phyloP scores from a whole-genome alignment of 2,113 vertebrate genomes.

The Odontophorus gujanensis region DNA sequence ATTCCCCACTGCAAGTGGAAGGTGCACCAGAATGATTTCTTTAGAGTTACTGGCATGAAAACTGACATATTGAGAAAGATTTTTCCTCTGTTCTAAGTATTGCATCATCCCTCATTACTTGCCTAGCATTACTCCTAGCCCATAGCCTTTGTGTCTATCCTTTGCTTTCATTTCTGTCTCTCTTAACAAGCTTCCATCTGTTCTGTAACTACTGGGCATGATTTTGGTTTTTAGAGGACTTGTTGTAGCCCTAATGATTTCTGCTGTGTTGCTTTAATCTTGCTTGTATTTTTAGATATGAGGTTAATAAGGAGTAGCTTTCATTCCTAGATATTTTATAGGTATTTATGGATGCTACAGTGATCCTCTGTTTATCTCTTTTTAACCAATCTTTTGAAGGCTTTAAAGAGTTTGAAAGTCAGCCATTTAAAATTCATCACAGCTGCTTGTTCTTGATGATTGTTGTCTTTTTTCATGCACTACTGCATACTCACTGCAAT shows the following conservation, averaged over 20 bases:
- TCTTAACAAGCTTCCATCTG: not conserved
- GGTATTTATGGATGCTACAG: not conserved
- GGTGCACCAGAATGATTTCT: not conserved
- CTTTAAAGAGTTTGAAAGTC: conserved; percentile 16
- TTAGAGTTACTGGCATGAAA: not conserved
- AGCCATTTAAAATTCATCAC: conserved; percentile 26
- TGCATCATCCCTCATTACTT: not conserved
- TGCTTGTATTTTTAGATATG: not conserved
- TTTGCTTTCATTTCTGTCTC: not conserved
- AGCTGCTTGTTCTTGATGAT: not conserved
- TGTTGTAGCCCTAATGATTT: not conserved
- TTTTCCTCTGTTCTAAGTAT: not conserved
- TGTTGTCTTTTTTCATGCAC: conserved; percentile 7
- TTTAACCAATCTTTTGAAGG: not conserved
- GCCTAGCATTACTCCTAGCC: not conserved
- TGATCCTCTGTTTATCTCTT: not conserved
- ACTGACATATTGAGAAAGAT: not conserved
- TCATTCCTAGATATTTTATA: not conserved
- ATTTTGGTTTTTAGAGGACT: not conserved
- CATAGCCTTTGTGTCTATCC: not conserved
- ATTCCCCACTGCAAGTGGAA: not conserved
- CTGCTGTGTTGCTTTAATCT: not conserved
- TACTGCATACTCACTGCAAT: not conserved
- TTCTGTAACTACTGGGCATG: not conserved
- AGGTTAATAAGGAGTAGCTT: not conserved